Conservation (phyloP, 2,888 invertebrate genomes). For the Esperia sulphurella region DNA sequence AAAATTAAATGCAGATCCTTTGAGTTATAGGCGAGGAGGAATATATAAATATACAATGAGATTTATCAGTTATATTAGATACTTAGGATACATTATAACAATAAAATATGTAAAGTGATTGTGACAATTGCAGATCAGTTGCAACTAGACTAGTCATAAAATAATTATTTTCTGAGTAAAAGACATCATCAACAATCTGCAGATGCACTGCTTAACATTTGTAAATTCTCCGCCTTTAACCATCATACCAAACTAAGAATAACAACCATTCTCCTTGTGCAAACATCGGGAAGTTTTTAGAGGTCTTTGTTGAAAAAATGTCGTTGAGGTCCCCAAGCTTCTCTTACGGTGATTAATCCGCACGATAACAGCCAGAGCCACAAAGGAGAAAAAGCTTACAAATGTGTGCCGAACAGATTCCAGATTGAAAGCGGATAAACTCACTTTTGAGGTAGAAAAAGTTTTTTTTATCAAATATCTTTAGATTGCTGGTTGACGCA, state of each 20-base stretch:
- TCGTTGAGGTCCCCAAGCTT: constrained; percentile 31
- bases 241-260: constrained; percentile 4
- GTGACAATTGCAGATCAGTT: no score
- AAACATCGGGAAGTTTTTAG: constrained; percentile 51
- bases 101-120: no score
- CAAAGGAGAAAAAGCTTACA: constrained; percentile 53
- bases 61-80: no score
- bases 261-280: constrained; percentile 26
- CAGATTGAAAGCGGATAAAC: constrained; percentile 73
- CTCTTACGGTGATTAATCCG: constrained; percentile 46
- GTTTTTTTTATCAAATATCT: constrained; percentile 15
- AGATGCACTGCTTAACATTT: not conserved
- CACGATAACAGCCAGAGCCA: constrained; percentile 56
- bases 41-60: no score
- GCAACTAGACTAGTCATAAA: no score
- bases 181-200: not conserved
- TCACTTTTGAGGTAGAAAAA: constrained; percentile 53
- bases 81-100: no score
- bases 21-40: no score
- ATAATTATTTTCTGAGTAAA: no score
- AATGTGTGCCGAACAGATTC: constrained; percentile 75
- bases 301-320: constrained; percentile 40
- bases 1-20: no score
- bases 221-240: not conserved
- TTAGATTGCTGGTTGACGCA: constrained; percentile 37